These are phyloP conservation scores for Montipora sp. DNA, from an alignment of 64 coral and sea anemone genomes.

Conservation along the genomic window DNA sequence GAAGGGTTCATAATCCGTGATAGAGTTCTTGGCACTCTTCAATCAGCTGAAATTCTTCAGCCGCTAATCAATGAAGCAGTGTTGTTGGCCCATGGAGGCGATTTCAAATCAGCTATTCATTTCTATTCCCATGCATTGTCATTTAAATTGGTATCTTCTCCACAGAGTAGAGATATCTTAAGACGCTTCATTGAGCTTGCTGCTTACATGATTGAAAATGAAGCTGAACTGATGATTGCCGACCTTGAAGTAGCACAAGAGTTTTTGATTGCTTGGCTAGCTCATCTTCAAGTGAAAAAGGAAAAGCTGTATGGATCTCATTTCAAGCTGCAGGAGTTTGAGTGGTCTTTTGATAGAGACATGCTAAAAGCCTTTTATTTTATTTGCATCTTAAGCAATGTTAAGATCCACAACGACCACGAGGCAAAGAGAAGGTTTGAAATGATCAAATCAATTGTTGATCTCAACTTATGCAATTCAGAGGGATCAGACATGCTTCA, in stretches of 20 bases:
- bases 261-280: slow-evolving; percentile 15
- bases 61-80: slow-evolving; percentile 17
- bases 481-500: slow-evolving; percentile 51
- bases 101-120: not conserved
- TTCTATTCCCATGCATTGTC: slow-evolving; percentile 38
- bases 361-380: slow-evolving; percentile 67
- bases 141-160: slow-evolving; percentile 9
- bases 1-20: slow-evolving; percentile 71
- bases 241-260: slow-evolving; percentile 17
- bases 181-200: slow-evolving; percentile 6
- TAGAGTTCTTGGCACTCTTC: slow-evolving; percentile 48
- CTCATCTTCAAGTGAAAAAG: not conserved
- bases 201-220: slow-evolving; percentile 41
- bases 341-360: slow-evolving; percentile 56
- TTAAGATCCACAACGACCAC: slow-evolving; percentile 2
- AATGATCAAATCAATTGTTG: slow-evolving; percentile 39
- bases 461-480: slow-evolving; percentile 50
- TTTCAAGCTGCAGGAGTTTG: slow-evolving; percentile 5
- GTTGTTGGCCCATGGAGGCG: not conserved
- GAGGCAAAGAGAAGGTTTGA: slow-evolving; percentile 39
- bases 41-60: slow-evolving; percentile 5
- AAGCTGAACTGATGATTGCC: not conserved
- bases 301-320: not conserved
- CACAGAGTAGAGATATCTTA: not conserved
- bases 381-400: slow-evolving; percentile 58